Evolutionary conservation across 2,888 invertebrate genomes (phyloP).

Genomic region (Epinotia ramella): DNA sequence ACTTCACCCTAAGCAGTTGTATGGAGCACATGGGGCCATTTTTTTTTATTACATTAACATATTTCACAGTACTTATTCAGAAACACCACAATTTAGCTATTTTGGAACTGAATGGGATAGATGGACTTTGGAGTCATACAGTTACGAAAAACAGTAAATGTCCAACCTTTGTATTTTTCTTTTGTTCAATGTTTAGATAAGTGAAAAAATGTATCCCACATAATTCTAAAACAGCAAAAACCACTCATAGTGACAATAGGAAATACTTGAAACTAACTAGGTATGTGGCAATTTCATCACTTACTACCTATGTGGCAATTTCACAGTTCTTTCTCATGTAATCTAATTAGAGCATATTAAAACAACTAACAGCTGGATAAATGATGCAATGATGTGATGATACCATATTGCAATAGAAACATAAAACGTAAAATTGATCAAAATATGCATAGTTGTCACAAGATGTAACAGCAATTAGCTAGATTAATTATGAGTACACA

Average conservation of each 20-base stretch:
- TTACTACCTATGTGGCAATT: constrained; percentile 23
- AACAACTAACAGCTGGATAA: background rate
- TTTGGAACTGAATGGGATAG: background rate
- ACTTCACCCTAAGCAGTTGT: background rate
- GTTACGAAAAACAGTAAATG: background rate
- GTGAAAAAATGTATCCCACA: background rate
- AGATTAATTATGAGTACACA: constrained; percentile 19
- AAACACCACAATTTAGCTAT: background rate
- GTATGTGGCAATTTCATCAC: constrained; percentile 21
- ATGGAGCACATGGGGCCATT: no score
- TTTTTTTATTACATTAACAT: background rate
- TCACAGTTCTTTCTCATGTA: background rate
- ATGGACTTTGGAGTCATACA: constrained; percentile 4
- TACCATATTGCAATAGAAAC: constrained; percentile 16
- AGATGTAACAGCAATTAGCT: constrained; percentile 1
- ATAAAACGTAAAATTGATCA: constrained; percentile 7
- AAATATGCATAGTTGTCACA: background rate
- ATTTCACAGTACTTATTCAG: background rate
- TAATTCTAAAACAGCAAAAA: background rate
- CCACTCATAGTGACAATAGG: background rate
- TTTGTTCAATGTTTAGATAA: background rate
- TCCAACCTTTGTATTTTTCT: background rate
- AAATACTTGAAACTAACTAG: constrained; percentile 11
- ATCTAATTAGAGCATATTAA: constrained; percentile 1
- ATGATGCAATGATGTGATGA: background rate